Base-by-base conservation (phyloP, 2,888 invertebrate species). In the Brachyptera putata region DNA sequence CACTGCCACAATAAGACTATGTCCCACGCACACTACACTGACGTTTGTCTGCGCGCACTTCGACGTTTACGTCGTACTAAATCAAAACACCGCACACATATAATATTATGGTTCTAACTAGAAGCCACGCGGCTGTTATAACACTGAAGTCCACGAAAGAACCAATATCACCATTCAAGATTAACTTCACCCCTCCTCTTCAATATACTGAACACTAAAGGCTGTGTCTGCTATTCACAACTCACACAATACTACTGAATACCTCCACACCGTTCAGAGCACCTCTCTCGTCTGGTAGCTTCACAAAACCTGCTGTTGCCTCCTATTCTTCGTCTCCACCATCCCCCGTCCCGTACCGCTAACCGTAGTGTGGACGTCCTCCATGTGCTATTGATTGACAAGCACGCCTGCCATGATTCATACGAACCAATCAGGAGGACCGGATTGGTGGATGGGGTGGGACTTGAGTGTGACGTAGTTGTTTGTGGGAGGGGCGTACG, bases 391-490 rank as follows among this genome's bases (percentile, higher is more conserved):
- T 68, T 68, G 69, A 69, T 68, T 69, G 68, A 68, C 69, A 66
- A 66, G 65, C 66, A 64, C 66, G 68, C 66, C 69, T 69, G 70
- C 70, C 70, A 70, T 70, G 64, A 67, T 69, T 67, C 58, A 60
- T 55, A 56, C 46, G 60, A 58, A 60, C 70, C 70, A 69, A 70
- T 69, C 58, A 49, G 30, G 39, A 34, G 18, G 34, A 34, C 34
- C 39, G 22, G 36, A 13, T 7, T 18, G 56, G 21, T 24, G 37
- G 24, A 9, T 26, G 16, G 39, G 61, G 62, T 21, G 61, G 61
- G 60, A 62, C 41, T 48, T 24, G 18, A 53, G 18, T 48, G 62
- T 66, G 67, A 68, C 67, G 68, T 67, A 63, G 61, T 61, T 56
- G 59, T 60, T 58, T 36, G 58, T 55, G 61, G 63, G 63, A 50